These are phyloP conservation scores for Chloroclystis v-ata DNA, from an alignment of 2,888 invertebrate species.

Conservation along the genomic window DNA sequence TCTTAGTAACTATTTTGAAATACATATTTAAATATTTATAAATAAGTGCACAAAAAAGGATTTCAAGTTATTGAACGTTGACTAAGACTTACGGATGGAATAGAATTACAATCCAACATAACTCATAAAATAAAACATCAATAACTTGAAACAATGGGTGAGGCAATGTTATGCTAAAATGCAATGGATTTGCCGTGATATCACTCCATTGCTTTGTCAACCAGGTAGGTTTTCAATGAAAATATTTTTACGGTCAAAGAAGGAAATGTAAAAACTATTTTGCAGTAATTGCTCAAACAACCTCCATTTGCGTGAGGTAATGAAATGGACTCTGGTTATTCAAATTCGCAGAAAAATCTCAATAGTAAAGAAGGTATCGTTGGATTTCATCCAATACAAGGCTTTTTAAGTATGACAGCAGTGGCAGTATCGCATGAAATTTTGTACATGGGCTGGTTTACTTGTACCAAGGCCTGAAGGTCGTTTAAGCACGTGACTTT, in stretches of 20 bases:
- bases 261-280: slow-evolving; percentile 28
- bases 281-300: slow-evolving; percentile 33
- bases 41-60: too few relatives aligned
- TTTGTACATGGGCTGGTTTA: slow-evolving; percentile 20
- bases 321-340: slow-evolving; percentile 7
- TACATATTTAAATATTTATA: too few relatives aligned
- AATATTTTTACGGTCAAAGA: slow-evolving; percentile 35
- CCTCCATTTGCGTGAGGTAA: slow-evolving; percentile 27
- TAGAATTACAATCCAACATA: slow-evolving; percentile 5
- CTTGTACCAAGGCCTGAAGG: slow-evolving; percentile 26
- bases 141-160: slow-evolving; percentile 23
- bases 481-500: slow-evolving; percentile 36
- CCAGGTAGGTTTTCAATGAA: slow-evolving; percentile 24
- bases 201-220: slow-evolving; percentile 25
- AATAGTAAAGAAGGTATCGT: slow-evolving; percentile 2
- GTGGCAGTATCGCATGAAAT: slow-evolving; percentile 12
- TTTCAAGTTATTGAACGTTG: background rate
- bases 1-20: too few relatives aligned
- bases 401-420: slow-evolving; percentile 15
- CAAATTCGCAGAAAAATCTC: background rate
- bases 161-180: slow-evolving; percentile 6
- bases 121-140: slow-evolving; percentile 10
- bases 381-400: slow-evolving; percentile 9
- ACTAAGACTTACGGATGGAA: slow-evolving; percentile 1
- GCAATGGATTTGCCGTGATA: slow-evolving; percentile 10